A percentile compares a stretch with the other conserved stretches of the same genome.
phyloP scores from a whole-genome alignment of 1,140 invertebrate genomes.

The Panagrolaimus sp. region DNA sequence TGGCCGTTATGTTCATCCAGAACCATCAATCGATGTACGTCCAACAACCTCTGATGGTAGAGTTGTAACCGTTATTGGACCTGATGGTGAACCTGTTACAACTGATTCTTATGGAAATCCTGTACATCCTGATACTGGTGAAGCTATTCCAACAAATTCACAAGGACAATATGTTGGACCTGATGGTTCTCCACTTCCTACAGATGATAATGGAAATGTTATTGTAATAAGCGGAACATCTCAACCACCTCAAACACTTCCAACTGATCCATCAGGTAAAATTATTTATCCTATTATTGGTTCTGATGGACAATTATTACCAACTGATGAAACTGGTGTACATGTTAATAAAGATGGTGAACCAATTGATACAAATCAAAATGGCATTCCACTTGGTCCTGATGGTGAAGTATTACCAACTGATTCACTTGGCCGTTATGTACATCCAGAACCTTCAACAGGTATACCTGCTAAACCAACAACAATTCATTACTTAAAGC shows the following conservation, averaged over 20 bases:
- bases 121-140: conserved; percentile 5
- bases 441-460: too few species aligned
- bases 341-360: conserved; percentile 27
- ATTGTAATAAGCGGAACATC: conserved; percentile 18
- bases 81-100: conserved; percentile 30
- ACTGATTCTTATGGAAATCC: conserved; percentile 24
- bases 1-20: too few species aligned
- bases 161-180: conserved; percentile 19
- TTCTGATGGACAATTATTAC: conserved; percentile 29
- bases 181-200: conserved; percentile 41
- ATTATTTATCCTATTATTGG: conserved; percentile 29
- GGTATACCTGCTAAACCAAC: too few species aligned
- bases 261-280: conserved; percentile 29
- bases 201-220: conserved; percentile 32
- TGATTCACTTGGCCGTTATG: conserved; percentile 19
- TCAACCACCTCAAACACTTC: conserved; percentile 20
- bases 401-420: conserved; percentile 32
- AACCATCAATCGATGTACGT: too few species aligned
- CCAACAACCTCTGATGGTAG: too few species aligned
- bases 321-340: conserved; percentile 35
- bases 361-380: conserved; percentile 28
- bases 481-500: too few species aligned
- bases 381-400: conserved; percentile 30
- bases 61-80: too few species aligned
- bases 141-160: conserved; percentile 24